Evolutionary conservation across 2,888 invertebrate genomes (phyloP).

Genomic region (Fragum whitleyi): DNA sequence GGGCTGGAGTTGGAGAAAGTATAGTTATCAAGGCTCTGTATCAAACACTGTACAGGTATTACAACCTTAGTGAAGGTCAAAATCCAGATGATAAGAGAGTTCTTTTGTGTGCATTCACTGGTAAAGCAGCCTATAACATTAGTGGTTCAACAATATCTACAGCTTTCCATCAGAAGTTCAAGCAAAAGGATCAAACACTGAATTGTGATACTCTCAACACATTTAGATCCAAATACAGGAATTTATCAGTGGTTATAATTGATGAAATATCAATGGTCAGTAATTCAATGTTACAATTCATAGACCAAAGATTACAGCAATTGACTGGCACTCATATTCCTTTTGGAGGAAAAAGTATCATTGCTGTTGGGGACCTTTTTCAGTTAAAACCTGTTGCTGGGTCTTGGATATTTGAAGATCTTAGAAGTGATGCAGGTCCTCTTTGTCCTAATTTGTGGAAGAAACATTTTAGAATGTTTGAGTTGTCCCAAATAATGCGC

Average conservation of each 20-base stretch:
- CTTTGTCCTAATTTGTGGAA: background rate
- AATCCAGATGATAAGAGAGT: background rate
- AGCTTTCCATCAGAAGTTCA: slow-evolving; percentile 9
- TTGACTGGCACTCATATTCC: background rate
- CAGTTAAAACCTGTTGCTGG: background rate
- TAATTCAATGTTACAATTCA: background rate
- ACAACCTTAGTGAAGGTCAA: background rate
- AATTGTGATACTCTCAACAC: background rate
- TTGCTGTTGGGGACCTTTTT: no score
- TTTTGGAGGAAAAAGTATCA: no score
- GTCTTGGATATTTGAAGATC: background rate
- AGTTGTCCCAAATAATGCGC: background rate
- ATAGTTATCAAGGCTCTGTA: no score
- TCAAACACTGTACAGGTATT: background rate
- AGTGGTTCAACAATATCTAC: no score
- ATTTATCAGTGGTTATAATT: no score
- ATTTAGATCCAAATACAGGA: background rate
- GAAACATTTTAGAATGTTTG: no score
- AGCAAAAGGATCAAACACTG: no score
- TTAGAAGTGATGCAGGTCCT: background rate
- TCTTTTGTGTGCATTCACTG: no score
- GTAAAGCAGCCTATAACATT: no score
- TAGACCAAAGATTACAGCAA: no score
- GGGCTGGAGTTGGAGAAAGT: background rate
- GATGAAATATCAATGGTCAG: background rate